phyloP scores from a whole-genome alignment of 2,888 invertebrate species.

The Bombylius major region DNA sequence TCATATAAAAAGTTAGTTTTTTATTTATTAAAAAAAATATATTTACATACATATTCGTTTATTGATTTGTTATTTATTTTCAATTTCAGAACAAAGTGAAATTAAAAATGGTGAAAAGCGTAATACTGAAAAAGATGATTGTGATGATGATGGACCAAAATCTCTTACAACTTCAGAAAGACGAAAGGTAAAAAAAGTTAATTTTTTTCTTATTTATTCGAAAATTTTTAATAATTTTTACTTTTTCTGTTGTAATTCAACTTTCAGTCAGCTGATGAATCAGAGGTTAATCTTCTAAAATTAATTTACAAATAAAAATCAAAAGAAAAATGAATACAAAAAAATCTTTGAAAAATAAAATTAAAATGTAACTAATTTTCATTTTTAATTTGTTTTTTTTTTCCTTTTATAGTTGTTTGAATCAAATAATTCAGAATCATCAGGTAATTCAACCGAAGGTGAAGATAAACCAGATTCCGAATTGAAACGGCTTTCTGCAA shows the following conservation, averaged over 20 bases:
- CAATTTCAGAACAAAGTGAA: constrained; percentile 19
- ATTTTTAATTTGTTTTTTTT: no score
- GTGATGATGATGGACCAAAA: constrained; percentile 50
- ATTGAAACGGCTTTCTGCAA: constrained; percentile 47
- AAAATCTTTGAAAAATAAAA: no score
- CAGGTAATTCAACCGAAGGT: constrained; percentile 42
- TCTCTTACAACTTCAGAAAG: constrained; percentile 69
- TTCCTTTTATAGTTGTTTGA: constrained; percentile 28
- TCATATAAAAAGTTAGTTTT: constrained; percentile 41
- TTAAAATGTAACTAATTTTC: no score
- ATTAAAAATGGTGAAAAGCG: constrained; percentile 33
- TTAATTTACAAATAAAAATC: background rate
- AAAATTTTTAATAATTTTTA: background rate
- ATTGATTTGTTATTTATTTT: constrained; percentile 1
- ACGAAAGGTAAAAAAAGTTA: constrained; percentile 45
- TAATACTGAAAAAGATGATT: constrained; percentile 25
- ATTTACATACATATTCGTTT: no score
- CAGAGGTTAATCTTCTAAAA: background rate
- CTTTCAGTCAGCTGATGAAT: constrained; percentile 12
- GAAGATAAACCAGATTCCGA: constrained; percentile 38
- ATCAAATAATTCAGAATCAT: constrained; percentile 33
- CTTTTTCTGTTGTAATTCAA: background rate
- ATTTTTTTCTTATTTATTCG: background rate
- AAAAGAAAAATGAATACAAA: no score
- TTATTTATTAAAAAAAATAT: no score